Evolutionary conservation across 1,140 invertebrate species (phyloP), one percentile per base, ranked within the genome.

Genomic region (Heliconius melpomene): DNA sequence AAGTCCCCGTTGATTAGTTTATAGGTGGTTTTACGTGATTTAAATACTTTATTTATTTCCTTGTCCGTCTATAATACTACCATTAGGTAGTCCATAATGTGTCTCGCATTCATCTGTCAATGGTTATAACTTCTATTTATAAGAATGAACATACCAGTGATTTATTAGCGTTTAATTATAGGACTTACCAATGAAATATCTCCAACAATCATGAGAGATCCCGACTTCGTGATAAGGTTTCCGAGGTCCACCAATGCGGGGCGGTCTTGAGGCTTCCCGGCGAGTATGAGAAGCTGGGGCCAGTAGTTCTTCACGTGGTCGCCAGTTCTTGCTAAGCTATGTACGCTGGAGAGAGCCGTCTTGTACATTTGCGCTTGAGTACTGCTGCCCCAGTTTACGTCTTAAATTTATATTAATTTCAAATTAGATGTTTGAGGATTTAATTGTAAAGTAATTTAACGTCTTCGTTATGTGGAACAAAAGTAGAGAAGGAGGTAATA

Each of bases 281-380:
- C 96, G 32, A 99, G 95, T 18, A 98, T 97, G 81, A 99, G 92
- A 82, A 99, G 96, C 88, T 98, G 97, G 0, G 99, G 99, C 92
- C 97, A 97, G 93, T 99, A 99, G 93, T 99, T 99, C 94, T 99
- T 99, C 3, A 99, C 98, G 89, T 99, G 99, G 85, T 99, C 98
- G 52, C 97, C 97, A 3, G 98, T 97, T 26, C 97, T 96, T 23
- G 97, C 97, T 79, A 99, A 91, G 84, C 97, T 97, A 81, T 97
- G 95, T 3, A 98, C 96, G n/a, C 97, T 97, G 60, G 97, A 96
- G 2, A 99, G 88, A 6, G 98, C 98, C 71, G 97, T 97, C 91
- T 98, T 98, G 93, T 99, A 99, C 23, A 97, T 98, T 94, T 99
- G 98, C 0, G 98, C 98, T 93, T 99, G 98, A 0, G 98, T 98